These are phyloP conservation scores for Sylvietta virens DNA, from an alignment of 2,113 vertebrate species.

Conservation along the genomic window DNA sequence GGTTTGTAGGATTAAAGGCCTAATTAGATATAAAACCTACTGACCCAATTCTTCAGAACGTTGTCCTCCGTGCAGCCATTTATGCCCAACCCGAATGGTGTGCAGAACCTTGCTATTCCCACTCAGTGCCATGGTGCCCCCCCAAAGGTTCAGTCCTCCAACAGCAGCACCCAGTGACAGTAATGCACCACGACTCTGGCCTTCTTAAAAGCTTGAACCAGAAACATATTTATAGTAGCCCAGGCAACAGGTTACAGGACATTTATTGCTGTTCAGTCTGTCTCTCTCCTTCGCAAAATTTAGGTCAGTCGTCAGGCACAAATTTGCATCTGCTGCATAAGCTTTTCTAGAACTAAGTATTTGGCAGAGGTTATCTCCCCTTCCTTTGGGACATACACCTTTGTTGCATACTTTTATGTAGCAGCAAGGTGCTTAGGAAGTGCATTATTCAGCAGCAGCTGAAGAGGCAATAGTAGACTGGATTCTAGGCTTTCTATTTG, in stretches of 20 bases:
- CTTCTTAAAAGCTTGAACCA: neutral
- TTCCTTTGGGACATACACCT: neutral
- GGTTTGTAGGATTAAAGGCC: neutral
- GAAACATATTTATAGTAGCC: neutral
- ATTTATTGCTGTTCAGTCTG: neutral
- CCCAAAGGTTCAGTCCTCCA: rapidly evolving
- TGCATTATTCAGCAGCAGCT: neutral
- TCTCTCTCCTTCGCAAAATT: neutral
- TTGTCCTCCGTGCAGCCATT: neutral
- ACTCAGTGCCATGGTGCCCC: rapidly evolving
- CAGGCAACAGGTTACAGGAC: neutral
- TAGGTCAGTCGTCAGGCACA: neutral
- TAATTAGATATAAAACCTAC: neutral
- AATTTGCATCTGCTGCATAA: neutral
- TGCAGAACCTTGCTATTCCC: neutral
- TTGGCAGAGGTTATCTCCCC: neutral
- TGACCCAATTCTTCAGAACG: neutral
- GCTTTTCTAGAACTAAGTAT: neutral
- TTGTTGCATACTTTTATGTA: neutral
- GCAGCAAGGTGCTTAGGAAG: neutral
- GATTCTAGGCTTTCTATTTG: neutral
- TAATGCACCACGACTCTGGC: neutral
- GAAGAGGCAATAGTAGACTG: neutral
- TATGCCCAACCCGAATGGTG: rapidly evolving
- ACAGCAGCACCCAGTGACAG: neutral